These are phyloP conservation scores for Drosophila rellima DNA, from an alignment of 2,888 invertebrate species.

Conservation along the genomic window DNA sequence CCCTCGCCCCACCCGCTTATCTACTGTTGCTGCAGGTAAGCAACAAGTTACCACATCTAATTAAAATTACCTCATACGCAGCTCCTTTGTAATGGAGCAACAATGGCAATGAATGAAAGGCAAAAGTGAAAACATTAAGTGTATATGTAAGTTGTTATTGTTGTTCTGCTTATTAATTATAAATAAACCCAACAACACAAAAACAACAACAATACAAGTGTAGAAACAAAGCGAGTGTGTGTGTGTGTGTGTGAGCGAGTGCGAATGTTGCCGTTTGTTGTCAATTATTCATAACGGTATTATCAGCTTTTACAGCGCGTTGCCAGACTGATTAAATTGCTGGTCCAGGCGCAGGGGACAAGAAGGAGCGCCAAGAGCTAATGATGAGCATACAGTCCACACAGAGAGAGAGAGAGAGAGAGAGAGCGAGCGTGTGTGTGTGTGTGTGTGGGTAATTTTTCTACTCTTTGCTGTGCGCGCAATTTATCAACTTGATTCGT, in stretches of 20 bases:
- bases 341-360: slow-evolving; percentile 31
- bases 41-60: slow-evolving; percentile 68
- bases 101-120: slow-evolving; percentile 6
- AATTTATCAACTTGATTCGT: slow-evolving; percentile 69
- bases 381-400: slow-evolving; percentile 51
- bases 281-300: slow-evolving; percentile 79
- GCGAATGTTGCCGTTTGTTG: slow-evolving; percentile 42
- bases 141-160: slow-evolving; percentile 18
- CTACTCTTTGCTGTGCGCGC: slow-evolving; percentile 35
- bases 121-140: slow-evolving; percentile 36
- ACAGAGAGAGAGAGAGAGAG: slow-evolving; percentile 6
- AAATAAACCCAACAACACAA: slow-evolving; percentile 57
- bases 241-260: slow-evolving; percentile 16
- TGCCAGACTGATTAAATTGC: slow-evolving; percentile 78
- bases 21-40: slow-evolving; percentile 13
- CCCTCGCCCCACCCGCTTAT: too few relatives aligned
- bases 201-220: slow-evolving; percentile 41
- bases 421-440: background rate
- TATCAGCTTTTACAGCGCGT: slow-evolving; percentile 73
- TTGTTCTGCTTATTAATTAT: slow-evolving; percentile 66
- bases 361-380: slow-evolving; percentile 49
- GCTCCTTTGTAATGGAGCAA: slow-evolving; percentile 20
- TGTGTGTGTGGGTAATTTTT: slow-evolving; percentile 34
- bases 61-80: slow-evolving; percentile 44
- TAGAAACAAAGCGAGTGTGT: slow-evolving; percentile 38